A percentile compares a stretch with the other conserved stretches of the same genome.
Conservation (phyloP, 2,888 invertebrate species). For the Agrotis puta region DNA sequence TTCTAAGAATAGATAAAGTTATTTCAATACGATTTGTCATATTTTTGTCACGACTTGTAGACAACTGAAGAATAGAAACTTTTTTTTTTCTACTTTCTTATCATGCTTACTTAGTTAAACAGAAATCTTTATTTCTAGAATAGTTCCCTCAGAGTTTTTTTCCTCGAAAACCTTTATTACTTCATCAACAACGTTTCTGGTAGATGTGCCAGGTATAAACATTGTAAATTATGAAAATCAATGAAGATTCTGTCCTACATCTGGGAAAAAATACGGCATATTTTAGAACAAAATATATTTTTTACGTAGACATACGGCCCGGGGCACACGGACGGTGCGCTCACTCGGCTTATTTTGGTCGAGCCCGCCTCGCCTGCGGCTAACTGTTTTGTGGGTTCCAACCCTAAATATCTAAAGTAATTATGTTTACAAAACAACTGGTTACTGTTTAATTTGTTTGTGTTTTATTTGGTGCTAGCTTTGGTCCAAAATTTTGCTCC, state of each 20-base stretch:
- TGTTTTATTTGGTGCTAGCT: slow-evolving; percentile 11
- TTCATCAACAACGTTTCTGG: background rate
- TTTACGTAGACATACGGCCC: slow-evolving; percentile 14
- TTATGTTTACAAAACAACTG: slow-evolving; percentile 46
- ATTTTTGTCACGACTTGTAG: too few relatives aligned
- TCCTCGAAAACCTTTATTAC: slow-evolving; percentile 2
- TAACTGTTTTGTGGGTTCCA: slow-evolving; percentile 31
- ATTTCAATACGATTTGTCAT: too few relatives aligned
- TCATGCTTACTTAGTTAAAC: too few relatives aligned
- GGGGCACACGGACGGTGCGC: slow-evolving; percentile 3
- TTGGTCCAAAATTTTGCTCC: too few relatives aligned
- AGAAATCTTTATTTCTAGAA: slow-evolving; percentile 1
- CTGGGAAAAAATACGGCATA: slow-evolving; percentile 8
- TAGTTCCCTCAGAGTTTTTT: slow-evolving; percentile 2
- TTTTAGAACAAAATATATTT: slow-evolving; percentile 18
- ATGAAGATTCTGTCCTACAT: background rate
- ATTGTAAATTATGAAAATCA: slow-evolving; percentile 1
- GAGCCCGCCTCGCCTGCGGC: slow-evolving; percentile 29
- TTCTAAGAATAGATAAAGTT: too few relatives aligned
- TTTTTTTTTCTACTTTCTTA: too few relatives aligned
- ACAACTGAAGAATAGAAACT: too few relatives aligned
- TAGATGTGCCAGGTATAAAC: background rate
- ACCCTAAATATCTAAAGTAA: slow-evolving; percentile 48
- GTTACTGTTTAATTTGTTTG: slow-evolving; percentile 24
- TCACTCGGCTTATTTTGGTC: slow-evolving; percentile 24